These are phyloP conservation scores for Atrichornis clamosus DNA, from an alignment of 2,113 vertebrate genomes.

Conservation along the genomic window DNA sequence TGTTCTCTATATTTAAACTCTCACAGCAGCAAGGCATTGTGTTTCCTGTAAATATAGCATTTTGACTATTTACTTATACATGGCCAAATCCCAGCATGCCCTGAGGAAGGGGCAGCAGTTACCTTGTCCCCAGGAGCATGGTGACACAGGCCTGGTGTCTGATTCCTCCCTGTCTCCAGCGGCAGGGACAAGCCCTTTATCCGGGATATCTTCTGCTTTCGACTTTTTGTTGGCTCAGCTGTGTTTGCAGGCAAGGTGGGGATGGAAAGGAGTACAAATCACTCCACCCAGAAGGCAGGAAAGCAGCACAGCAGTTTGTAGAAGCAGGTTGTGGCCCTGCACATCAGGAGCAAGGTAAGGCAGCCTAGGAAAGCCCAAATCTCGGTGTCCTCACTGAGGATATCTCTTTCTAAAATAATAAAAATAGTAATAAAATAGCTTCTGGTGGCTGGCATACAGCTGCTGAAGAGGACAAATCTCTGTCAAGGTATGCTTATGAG, in stretches of 20 bases:
- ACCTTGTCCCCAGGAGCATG: not conserved
- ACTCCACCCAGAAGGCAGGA: not conserved
- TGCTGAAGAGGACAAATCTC: not conserved
- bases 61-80: conserved; percentile 15
- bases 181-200: not conserved
- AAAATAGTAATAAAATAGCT: not conserved
- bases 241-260: not conserved
- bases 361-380: not conserved
- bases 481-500: not conserved
- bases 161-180: accelerated
- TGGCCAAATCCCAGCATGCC: not conserved
- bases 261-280: not conserved
- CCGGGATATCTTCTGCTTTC: not conserved
- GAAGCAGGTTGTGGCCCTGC: not conserved
- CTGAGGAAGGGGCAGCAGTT: not conserved
- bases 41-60: conserved; percentile 44
- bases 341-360: not conserved
- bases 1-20: conserved; percentile 57
- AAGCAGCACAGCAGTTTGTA: not conserved
- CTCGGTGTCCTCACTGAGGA: not conserved
- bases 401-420: not conserved
- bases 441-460: not conserved
- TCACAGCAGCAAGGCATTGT: conserved; percentile 14
- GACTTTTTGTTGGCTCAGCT: not conserved
- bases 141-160: too few relatives aligned